Percentiles rank a stretch among this genome's conserved stretches.
phyloP scores from a whole-genome alignment of 2,113 vertebrate species.

The Cyphomyrus plagiostoma region DNA sequence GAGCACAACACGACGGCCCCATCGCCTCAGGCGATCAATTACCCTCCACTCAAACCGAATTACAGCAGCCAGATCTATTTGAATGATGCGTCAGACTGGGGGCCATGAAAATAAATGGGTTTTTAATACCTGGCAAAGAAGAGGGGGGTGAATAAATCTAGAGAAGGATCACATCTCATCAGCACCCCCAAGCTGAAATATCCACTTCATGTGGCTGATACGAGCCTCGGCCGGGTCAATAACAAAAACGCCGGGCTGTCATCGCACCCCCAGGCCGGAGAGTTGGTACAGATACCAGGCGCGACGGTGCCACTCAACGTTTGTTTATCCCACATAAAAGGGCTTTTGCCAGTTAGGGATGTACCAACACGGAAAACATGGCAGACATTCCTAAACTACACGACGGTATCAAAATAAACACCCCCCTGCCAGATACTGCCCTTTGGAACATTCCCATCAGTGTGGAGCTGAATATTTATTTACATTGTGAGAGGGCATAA shows the following conservation, averaged over 20 bases:
- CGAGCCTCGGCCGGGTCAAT: neutral
- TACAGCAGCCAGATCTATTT: constrained; percentile 37
- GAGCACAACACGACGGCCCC: constrained; percentile 29
- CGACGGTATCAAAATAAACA: neutral
- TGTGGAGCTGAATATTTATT: neutral
- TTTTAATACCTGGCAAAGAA: constrained; percentile 39
- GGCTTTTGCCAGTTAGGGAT: neutral
- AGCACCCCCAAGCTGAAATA: neutral
- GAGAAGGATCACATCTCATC: constrained; percentile 2
- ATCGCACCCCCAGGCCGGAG: neutral
- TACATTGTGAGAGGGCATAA: neutral
- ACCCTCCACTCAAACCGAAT: constrained; percentile 39
- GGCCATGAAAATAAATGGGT: constrained; percentile 39
- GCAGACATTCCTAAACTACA: neutral
- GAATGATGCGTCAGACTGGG: constrained; percentile 39
- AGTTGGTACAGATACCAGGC: neutral
- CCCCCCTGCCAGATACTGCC: neutral
- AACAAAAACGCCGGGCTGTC: neutral
- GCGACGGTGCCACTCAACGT: neutral
- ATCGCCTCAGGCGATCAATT: constrained; percentile 39
- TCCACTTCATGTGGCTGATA: neutral
- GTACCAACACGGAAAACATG: neutral
- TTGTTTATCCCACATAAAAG: neutral
- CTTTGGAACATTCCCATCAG: neutral
- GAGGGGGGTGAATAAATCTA: neutral